Evolutionary conservation across 2,797 vertebrate species (phyloP).

Genomic region (Fratercula arctica): DNA sequence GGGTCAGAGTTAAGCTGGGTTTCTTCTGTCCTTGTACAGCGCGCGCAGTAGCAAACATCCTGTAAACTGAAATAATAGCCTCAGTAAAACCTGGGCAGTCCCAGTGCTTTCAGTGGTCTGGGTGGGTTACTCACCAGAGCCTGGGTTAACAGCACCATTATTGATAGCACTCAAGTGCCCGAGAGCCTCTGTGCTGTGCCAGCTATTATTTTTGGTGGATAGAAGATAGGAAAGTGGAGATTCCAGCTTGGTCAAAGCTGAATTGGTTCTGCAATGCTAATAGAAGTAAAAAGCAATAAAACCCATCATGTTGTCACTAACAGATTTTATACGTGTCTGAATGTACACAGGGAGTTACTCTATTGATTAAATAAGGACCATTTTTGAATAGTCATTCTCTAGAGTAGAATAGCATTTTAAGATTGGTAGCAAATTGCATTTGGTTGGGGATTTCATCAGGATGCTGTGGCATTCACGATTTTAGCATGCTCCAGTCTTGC

Average conservation of each 20-base stretch:
- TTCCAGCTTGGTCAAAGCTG: background rate
- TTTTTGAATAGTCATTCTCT: constrained; percentile 12
- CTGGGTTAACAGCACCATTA: background rate
- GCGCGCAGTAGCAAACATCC: background rate
- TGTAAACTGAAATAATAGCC: background rate
- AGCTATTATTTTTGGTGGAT: background rate
- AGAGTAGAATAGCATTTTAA: background rate
- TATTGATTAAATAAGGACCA: constrained; percentile 27
- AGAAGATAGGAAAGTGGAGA: background rate
- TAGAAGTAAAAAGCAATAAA: constrained; percentile 37
- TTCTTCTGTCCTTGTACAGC: background rate
- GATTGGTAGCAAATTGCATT: background rate
- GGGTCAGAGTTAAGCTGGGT: background rate
- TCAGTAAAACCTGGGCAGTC: background rate
- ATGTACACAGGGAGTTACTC: background rate
- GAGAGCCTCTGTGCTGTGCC: background rate
- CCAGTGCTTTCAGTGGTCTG: background rate
- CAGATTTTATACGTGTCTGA: background rate
- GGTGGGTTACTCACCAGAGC: background rate
- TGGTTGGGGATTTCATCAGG: background rate
- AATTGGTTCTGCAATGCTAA: constrained; percentile 9
- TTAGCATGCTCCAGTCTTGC: background rate
- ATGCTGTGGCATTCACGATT: background rate
- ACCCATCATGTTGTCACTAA: background rate
- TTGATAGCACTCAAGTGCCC: background rate